Evolutionary conservation across 2,888 invertebrate species (phyloP).

Genomic region (Dinocampus coccinellae): DNA sequence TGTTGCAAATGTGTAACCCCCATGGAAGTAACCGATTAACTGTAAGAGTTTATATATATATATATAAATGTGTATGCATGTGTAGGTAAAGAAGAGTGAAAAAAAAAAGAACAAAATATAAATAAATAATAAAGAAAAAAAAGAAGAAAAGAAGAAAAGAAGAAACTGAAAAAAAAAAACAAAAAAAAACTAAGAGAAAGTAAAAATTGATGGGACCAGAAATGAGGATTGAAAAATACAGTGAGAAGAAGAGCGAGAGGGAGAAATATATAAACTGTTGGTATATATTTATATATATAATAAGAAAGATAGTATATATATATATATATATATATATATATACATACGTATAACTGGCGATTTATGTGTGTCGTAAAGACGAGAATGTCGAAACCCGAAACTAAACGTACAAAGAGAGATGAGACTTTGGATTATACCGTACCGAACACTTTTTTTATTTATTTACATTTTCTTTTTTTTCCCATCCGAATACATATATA

Average conservation of each 20-base stretch:
- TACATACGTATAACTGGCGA: conserved; percentile 31
- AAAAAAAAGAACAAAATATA: too few species aligned
- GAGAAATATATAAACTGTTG: not conserved
- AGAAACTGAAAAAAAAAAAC: not conserved
- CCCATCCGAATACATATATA: not conserved
- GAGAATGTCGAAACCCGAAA: conserved; percentile 50
- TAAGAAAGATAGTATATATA: too few species aligned
- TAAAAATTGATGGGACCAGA: conserved; percentile 29
- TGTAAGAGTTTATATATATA: too few species aligned
- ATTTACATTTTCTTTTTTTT: not conserved
- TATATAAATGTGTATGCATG: too few species aligned
- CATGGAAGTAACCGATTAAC: too few species aligned
- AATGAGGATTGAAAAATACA: conserved; percentile 4
- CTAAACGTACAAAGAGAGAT: conserved; percentile 32
- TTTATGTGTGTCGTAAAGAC: conserved; percentile 51
- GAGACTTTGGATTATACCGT: not conserved
- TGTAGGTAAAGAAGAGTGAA: too few species aligned
- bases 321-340: conserved; percentile 12
- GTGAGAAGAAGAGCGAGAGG: not conserved
- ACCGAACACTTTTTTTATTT: not conserved
- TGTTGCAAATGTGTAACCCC: too few species aligned
- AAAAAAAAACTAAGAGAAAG: conserved; percentile 6
- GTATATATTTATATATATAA: not conserved
- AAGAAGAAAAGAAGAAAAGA: not conserved
- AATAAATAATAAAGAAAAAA: not conserved